A percentile compares a stretch with the other conserved stretches of the same genome.
phyloP scores from a whole-genome alignment of 2,888 invertebrate genomes.

The Acanthococcus lagerstroemiae region DNA sequence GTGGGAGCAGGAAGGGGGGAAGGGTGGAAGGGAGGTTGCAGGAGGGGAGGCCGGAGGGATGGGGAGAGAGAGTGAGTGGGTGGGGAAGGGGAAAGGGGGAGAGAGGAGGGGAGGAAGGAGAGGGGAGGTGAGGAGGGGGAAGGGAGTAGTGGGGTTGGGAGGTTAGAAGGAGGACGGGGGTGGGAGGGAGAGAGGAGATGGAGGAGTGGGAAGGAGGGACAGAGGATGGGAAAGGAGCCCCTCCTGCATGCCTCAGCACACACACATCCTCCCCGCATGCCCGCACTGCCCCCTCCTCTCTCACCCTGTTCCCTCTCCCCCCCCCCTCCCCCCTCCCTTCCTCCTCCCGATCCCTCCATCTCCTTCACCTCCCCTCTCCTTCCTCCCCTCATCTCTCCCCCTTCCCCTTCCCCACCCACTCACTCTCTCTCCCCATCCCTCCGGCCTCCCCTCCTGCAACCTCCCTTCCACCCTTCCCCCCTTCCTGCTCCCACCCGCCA shows the following conservation, averaged over 20 bases:
- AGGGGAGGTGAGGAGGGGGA: background rate
- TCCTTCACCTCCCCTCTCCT: background rate
- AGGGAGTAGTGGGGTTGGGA: conserved; percentile 7
- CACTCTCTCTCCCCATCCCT: too few relatives aligned
- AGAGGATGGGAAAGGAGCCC: background rate
- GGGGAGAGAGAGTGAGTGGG: background rate
- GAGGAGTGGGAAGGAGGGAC: too few relatives aligned
- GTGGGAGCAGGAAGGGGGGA: conserved; percentile 36
- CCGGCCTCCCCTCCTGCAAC: background rate
- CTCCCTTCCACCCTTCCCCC: conserved; percentile 35
- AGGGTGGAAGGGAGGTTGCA: conserved; percentile 30
- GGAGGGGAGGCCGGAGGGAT: background rate
- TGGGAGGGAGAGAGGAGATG: conserved; percentile 38
- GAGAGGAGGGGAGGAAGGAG: background rate
- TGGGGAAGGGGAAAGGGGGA: background rate
- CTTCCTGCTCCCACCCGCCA: conserved; percentile 34
- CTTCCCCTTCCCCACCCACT: background rate
- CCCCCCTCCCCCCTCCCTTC: conserved; percentile 1
- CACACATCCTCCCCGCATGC: too few relatives aligned
- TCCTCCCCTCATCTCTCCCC: background rate
- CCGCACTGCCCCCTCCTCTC: conserved; percentile 33
- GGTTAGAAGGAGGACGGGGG: conserved; percentile 27
- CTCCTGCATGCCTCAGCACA: too few relatives aligned
- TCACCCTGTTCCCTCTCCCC: conserved; percentile 39
- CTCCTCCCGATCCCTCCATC: conserved; percentile 5